A percentile compares a stretch with the other conserved stretches of the same genome.
Evolutionary conservation across 2,797 vertebrate genomes (phyloP).

Genomic region (Neopelma chrysocephalum): DNA sequence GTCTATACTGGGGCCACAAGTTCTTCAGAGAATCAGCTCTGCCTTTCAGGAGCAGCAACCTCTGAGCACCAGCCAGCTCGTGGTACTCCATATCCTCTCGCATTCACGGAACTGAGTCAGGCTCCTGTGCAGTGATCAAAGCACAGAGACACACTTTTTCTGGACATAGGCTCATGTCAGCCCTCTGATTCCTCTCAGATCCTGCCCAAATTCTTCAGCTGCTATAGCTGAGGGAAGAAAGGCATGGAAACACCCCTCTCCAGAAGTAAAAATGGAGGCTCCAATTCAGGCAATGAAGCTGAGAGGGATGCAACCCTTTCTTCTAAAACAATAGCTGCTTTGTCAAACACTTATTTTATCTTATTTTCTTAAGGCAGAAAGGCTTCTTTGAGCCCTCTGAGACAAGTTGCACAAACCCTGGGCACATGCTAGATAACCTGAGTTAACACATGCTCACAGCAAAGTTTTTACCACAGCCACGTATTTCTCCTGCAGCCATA

Average conservation of each 20-base stretch:
- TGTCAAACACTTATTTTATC: not conserved
- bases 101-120: accelerated
- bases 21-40: not conserved
- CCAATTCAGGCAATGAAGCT: not conserved
- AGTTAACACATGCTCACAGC: not conserved
- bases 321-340: not conserved
- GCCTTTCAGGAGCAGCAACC: not conserved
- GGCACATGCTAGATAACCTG: not conserved
- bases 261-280: not conserved
- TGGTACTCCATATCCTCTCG: not conserved
- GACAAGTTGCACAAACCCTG: not conserved
- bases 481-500: not conserved
- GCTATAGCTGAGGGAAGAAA: not conserved
- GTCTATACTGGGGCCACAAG: not conserved
- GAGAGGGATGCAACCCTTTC: not conserved
- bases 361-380: not conserved
- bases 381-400: not conserved
- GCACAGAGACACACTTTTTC: not conserved
- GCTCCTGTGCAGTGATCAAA: not conserved
- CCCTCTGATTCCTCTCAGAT: not conserved
- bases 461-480: not conserved
- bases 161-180: not conserved
- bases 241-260: not conserved
- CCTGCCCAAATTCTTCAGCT: not conserved
- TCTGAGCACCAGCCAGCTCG: not conserved